Evolutionary conservation across 2,113 vertebrate species (phyloP).

Genomic region (Cairina moschata): DNA sequence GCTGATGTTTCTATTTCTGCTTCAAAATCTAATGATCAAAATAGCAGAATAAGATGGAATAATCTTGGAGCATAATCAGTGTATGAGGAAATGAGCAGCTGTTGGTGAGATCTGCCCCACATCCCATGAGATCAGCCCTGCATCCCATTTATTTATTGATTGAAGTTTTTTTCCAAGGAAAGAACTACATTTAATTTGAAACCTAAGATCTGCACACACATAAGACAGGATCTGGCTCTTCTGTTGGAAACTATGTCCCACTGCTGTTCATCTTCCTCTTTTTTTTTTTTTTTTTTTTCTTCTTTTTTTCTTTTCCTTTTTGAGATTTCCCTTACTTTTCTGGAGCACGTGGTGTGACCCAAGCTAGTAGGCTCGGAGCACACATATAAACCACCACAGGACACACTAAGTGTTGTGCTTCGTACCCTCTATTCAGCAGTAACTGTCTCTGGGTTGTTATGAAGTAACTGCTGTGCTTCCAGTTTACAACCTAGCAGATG

Average conservation of each 20-base stretch:
- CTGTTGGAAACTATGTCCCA: background rate
- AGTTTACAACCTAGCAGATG: background rate
- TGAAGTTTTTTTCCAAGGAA: background rate
- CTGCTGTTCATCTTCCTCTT: background rate
- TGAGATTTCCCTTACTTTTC: background rate
- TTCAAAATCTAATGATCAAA: background rate
- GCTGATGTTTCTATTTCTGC: background rate
- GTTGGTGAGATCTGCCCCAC: background rate
- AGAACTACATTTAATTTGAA: background rate
- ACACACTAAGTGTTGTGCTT: background rate
- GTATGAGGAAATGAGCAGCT: background rate
- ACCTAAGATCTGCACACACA: background rate
- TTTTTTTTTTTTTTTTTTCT: background rate
- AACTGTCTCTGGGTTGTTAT: background rate
- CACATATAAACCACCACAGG: background rate
- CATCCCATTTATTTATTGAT: background rate
- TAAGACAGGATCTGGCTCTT: background rate
- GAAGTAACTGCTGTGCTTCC: background rate
- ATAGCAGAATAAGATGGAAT: background rate
- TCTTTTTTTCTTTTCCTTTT: no score
- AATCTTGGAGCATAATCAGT: background rate
- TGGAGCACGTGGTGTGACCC: rapidly evolving
- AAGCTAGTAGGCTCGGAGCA: background rate
- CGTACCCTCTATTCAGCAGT: background rate
- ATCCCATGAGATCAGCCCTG: background rate